Conservation (phyloP, 2,113 vertebrate species). For the Corvus hawaiiensis region DNA sequence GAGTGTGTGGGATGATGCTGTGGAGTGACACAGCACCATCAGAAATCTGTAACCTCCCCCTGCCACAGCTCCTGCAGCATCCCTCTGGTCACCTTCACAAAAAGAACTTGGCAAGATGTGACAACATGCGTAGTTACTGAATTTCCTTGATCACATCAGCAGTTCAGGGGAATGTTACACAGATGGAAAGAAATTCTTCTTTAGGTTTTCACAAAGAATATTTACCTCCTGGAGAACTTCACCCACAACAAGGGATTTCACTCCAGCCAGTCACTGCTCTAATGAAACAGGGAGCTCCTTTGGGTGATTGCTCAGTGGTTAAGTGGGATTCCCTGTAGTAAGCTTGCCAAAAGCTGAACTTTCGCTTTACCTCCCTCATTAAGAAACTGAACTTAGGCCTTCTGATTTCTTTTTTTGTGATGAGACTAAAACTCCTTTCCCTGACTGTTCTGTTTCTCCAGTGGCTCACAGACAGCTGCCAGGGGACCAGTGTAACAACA, state of each 20-base stretch:
- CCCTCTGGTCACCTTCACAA: neutral
- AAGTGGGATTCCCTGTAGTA: neutral
- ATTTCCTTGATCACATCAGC: neutral
- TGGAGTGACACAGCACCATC: neutral
- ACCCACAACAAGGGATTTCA: neutral
- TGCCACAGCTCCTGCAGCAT: neutral
- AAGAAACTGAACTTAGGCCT: neutral
- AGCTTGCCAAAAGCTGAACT: neutral
- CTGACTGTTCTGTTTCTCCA: neutral
- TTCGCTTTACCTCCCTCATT: neutral
- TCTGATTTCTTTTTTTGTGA: neutral
- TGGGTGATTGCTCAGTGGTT: neutral
- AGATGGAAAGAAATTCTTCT: neutral
- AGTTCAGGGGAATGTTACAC: fast-evolving
- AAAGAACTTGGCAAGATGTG: neutral
- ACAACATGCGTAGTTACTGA: fast-evolving
- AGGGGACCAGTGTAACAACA: neutral
- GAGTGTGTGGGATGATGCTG: neutral
- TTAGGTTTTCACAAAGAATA: neutral
- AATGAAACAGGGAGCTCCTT: neutral
- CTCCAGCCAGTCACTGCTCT: neutral
- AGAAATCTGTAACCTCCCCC: neutral
- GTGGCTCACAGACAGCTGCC: neutral
- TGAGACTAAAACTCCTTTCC: neutral
- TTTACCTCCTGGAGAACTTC: neutral